Evolutionary conservation across 2,888 invertebrate species (phyloP).

Genomic region (Apamea monoglypha): DNA sequence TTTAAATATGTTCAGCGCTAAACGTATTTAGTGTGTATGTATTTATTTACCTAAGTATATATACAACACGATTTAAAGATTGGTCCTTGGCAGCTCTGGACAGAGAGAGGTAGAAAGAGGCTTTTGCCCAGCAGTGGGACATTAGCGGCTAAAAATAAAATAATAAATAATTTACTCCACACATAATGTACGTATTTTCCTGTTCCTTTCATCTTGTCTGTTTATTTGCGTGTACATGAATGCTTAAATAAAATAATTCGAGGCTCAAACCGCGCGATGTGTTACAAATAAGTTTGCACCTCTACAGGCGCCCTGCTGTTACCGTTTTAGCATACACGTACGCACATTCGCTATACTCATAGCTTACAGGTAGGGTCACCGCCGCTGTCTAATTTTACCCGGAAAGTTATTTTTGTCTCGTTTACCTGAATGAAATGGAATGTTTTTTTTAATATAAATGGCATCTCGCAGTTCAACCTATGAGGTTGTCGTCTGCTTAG

Average conservation of each 20-base stretch:
- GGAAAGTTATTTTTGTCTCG: conserved; percentile 24
- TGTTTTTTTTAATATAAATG: neutral
- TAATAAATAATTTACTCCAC: no score
- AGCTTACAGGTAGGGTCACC: conserved; percentile 22
- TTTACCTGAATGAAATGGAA: conserved; percentile 27
- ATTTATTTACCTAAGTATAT: neutral
- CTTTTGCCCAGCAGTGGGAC: no score
- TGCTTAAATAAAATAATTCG: neutral
- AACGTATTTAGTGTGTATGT: neutral
- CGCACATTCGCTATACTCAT: conserved; percentile 10
- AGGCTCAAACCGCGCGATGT: neutral
- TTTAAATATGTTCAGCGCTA: neutral
- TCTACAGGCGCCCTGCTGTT: neutral
- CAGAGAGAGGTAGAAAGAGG: no score
- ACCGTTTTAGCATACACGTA: conserved; percentile 31
- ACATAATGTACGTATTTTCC: neutral
- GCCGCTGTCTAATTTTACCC: conserved; percentile 29
- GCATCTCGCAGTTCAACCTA: no score
- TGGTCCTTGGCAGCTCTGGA: no score
- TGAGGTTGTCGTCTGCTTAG: no score
- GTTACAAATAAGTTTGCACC: conserved; percentile 15
- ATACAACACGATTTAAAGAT: no score
- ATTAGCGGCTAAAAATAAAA: no score
- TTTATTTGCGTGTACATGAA: neutral
- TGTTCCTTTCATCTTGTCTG: neutral